These are phyloP conservation scores for Lucilia cuprina DNA, from an alignment of 1,140 invertebrate species.

Conservation along the genomic window DNA sequence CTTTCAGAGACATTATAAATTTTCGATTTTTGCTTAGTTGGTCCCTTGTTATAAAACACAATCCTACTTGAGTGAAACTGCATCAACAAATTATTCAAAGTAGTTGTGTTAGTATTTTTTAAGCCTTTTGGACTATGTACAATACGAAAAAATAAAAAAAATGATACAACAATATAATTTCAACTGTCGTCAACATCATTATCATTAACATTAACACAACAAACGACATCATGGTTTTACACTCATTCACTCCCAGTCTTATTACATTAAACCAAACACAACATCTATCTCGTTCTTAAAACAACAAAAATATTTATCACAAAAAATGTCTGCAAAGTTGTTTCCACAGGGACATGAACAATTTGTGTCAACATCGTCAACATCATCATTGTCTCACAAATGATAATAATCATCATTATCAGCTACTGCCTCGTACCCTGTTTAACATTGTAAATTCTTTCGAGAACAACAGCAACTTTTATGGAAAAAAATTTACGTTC, in stretches of 20 bases:
- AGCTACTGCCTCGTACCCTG: not conserved
- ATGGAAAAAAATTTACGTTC: too few species aligned
- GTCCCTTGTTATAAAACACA: not conserved
- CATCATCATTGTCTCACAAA: not conserved
- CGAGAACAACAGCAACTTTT: too few species aligned
- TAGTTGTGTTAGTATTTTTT: not conserved
- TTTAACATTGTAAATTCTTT: not conserved
- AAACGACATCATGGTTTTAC: not conserved
- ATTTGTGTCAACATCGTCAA: not conserved
- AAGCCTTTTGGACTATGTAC: not conserved
- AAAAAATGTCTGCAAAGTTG: slow-evolving; percentile 5
- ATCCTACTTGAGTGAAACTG: not conserved
- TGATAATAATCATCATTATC: not conserved
- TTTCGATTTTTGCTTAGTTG: not conserved
- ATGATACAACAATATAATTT: not conserved
- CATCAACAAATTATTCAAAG: not conserved
- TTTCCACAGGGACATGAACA: not conserved
- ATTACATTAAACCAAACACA: not conserved
- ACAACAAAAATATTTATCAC: not conserved
- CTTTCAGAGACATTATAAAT: too few species aligned
- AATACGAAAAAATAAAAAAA: not conserved
- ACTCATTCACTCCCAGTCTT: not conserved
- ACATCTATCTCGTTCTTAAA: not conserved
- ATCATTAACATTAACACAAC: slow-evolving; percentile 8
- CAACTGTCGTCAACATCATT: slow-evolving; percentile 5